A percentile compares a stretch with the other conserved stretches of the same genome.
Conservation (phyloP, 2,113 vertebrate species). For the Festucalex cinctus region DNA sequence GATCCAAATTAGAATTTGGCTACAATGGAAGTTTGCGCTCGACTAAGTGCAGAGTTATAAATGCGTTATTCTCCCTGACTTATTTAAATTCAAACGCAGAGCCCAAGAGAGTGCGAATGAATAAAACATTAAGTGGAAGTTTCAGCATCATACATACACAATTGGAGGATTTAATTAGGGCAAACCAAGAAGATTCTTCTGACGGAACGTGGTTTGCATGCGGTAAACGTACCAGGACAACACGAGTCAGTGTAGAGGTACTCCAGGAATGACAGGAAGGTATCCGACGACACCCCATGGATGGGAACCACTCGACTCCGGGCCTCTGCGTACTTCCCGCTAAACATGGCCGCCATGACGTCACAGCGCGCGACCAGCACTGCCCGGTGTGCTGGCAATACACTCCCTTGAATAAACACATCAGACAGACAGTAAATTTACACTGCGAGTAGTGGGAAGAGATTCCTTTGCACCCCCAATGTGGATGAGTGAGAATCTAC, state of each 20-base stretch:
- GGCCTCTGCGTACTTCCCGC: constrained; percentile 91
- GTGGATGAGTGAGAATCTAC: no score
- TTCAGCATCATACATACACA: constrained; percentile 2
- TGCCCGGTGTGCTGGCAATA: constrained; percentile 88
- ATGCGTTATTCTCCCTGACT: background rate
- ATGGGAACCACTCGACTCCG: constrained; percentile 88
- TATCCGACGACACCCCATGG: constrained; percentile 91
- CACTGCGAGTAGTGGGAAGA: background rate
- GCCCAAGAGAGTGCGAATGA: constrained; percentile 6
- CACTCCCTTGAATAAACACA: constrained; percentile 74
- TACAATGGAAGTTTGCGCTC: background rate
- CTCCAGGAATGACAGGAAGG: constrained; percentile 93
- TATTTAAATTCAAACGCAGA: constrained; percentile 13
- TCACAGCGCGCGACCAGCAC: constrained; percentile 92
- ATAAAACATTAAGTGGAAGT: constrained; percentile 16
- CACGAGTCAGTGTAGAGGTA: constrained; percentile 96
- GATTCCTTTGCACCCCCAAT: background rate
- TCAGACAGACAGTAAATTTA: background rate
- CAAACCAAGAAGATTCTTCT: background rate
- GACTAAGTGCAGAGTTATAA: background rate
- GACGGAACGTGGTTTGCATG: constrained; percentile 7
- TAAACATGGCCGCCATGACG: constrained; percentile 98
- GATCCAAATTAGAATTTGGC: background rate
- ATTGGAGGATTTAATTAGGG: constrained; percentile 17
- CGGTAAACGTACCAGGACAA: constrained; percentile 83